These are phyloP conservation scores for Piaya cayana DNA, from an alignment of 2,113 vertebrate species.

Conservation along the genomic window DNA sequence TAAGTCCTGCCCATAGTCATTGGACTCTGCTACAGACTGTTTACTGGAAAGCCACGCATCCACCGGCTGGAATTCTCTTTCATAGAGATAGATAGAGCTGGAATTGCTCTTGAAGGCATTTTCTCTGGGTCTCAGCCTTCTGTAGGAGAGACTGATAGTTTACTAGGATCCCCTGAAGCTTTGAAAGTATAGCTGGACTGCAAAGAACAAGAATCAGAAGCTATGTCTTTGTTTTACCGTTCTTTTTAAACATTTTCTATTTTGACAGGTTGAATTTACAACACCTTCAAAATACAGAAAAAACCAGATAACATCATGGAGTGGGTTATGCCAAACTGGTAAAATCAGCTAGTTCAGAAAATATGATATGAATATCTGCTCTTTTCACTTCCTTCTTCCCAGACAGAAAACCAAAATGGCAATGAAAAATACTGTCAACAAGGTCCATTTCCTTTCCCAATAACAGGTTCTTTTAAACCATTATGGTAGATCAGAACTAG, in stretches of 20 bases:
- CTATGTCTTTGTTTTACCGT: neutral
- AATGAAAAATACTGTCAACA: neutral
- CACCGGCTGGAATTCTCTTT: constrained; percentile 82
- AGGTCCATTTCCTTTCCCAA: neutral
- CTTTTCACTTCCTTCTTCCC: neutral
- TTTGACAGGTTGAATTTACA: neutral
- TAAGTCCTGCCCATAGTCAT: constrained; percentile 86
- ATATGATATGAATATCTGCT: neutral
- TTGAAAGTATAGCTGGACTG: constrained; percentile 74
- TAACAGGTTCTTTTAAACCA: neutral
- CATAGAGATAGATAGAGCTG: constrained; percentile 81
- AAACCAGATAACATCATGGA: neutral
- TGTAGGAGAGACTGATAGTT: constrained; percentile 73
- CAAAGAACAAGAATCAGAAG: constrained; percentile 23
- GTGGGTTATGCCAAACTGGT: neutral
- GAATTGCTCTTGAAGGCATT: constrained; percentile 77
- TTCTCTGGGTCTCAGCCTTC: constrained; percentile 68
- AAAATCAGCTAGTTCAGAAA: neutral
- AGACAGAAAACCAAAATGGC: neutral
- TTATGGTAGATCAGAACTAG: neutral
- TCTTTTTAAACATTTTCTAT: neutral
- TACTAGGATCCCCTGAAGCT: constrained; percentile 67
- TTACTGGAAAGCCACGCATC: constrained; percentile 82
- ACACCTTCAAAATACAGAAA: neutral
- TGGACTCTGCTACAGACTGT: constrained; percentile 75